phyloP scores from a whole-genome alignment of 2,888 invertebrate genomes.

The Lepidocyrtinus sp. region DNA sequence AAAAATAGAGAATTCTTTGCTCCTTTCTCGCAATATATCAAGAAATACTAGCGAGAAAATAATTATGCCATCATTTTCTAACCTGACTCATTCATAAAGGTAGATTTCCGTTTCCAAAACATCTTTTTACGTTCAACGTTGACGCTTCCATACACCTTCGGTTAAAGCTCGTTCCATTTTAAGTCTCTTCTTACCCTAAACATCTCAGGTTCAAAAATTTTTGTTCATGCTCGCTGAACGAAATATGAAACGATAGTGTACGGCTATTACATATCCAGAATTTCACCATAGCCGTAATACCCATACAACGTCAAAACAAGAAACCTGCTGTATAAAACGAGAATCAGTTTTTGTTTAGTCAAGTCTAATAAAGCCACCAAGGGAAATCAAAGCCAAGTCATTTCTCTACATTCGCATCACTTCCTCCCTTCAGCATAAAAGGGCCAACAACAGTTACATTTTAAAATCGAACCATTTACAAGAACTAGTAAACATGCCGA shows the following conservation, averaged over 20 bases:
- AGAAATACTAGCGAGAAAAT: not conserved
- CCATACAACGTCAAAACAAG: too few species aligned
- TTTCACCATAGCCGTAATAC: too few species aligned
- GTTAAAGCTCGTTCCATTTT: too few species aligned
- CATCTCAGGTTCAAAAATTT: too few species aligned
- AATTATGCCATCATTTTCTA: constrained; percentile 8
- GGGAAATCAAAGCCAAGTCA: constrained; percentile 48
- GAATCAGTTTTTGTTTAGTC: constrained; percentile 33
- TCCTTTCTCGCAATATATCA: not conserved
- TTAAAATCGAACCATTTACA: not conserved
- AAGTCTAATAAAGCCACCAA: constrained; percentile 42
- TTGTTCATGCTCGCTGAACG: too few species aligned
- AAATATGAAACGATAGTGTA: too few species aligned
- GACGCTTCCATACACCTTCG: too few species aligned
- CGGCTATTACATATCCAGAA: too few species aligned
- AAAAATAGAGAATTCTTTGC: constrained; percentile 29
- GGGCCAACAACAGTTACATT: not conserved
- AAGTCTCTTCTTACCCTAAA: too few species aligned
- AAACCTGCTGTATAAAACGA: too few species aligned
- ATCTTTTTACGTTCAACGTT: too few species aligned
- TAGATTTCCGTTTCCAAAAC: not conserved
- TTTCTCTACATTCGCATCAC: constrained; percentile 9
- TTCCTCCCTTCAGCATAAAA: constrained; percentile 2
- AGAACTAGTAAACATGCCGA: not conserved
- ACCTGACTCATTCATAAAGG: not conserved